These are phyloP conservation scores for Phoxinus dragarum DNA, from an alignment of 2,797 vertebrate genomes.

Conservation along the genomic window DNA sequence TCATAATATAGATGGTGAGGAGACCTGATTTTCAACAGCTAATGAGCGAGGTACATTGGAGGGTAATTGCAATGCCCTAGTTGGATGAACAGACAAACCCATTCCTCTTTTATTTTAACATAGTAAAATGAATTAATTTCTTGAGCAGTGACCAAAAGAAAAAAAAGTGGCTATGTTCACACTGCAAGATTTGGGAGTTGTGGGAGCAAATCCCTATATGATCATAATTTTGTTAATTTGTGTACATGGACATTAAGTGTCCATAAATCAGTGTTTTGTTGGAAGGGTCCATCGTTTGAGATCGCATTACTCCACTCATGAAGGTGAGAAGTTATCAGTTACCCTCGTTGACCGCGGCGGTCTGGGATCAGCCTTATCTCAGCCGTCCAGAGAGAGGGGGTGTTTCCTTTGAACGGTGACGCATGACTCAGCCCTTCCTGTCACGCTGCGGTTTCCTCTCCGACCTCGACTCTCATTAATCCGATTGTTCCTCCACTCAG, in stretches of 20 bases:
- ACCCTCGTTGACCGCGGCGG: constrained; percentile 74
- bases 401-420: constrained; percentile 84
- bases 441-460: constrained; percentile 83
- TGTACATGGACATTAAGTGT: background rate
- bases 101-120: constrained; percentile 19
- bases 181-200: background rate
- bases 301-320: constrained; percentile 59
- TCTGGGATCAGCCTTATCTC: constrained; percentile 87
- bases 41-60: constrained; percentile 66
- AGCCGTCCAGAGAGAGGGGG: constrained; percentile 80
- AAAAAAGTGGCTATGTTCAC: background rate
- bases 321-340: constrained; percentile 75
- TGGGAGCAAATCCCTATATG: constrained; percentile 4
- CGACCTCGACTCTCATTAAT: constrained; percentile 75
- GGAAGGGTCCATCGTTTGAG: constrained; percentile 1
- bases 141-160: constrained; percentile 13
- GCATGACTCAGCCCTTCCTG: constrained; percentile 84
- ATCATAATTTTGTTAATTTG: constrained; percentile 4
- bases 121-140: background rate
- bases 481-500: constrained; percentile 81
- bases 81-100: constrained; percentile 62
- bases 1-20: constrained; percentile 57
- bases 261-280: constrained; percentile 21
- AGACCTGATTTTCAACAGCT: constrained; percentile 59
- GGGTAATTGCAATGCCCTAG: constrained; percentile 65